These are phyloP conservation scores for Aptenodytes patagonicus DNA, from an alignment of 2,113 vertebrate species.

Conservation along the genomic window DNA sequence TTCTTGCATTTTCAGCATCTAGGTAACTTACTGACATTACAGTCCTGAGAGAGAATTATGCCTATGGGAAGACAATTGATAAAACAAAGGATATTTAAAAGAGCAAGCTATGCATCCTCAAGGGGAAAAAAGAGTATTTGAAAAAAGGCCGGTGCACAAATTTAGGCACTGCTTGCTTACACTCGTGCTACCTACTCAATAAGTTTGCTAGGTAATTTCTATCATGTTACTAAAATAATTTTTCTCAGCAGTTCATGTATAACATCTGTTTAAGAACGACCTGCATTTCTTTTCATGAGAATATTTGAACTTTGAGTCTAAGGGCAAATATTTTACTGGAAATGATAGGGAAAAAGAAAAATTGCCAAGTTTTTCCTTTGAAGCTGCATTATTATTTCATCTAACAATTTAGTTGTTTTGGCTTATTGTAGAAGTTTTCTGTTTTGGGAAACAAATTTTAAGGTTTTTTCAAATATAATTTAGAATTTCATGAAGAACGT, in stretches of 20 bases:
- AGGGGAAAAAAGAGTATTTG: not conserved
- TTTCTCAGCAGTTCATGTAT: not conserved
- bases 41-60: not conserved
- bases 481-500: not conserved
- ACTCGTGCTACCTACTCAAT: not conserved
- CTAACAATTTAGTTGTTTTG: not conserved
- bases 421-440: not conserved
- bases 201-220: not conserved
- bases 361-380: not conserved
- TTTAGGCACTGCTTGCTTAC: not conserved
- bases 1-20: constrained; percentile 35
- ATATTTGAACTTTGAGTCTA: not conserved
- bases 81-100: constrained; percentile 25
- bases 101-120: not conserved
- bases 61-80: not conserved
- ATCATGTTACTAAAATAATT: not conserved
- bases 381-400: not conserved
- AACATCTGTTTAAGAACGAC: not conserved
- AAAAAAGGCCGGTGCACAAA: constrained; percentile 1
- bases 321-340: not conserved
- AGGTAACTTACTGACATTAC: constrained; percentile 12
- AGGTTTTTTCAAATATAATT: not conserved
- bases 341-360: not conserved
- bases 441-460: not conserved
- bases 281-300: not conserved